Evolutionary conservation across 1,140 invertebrate species (phyloP).

Genomic region (Sycobia sp.): DNA sequence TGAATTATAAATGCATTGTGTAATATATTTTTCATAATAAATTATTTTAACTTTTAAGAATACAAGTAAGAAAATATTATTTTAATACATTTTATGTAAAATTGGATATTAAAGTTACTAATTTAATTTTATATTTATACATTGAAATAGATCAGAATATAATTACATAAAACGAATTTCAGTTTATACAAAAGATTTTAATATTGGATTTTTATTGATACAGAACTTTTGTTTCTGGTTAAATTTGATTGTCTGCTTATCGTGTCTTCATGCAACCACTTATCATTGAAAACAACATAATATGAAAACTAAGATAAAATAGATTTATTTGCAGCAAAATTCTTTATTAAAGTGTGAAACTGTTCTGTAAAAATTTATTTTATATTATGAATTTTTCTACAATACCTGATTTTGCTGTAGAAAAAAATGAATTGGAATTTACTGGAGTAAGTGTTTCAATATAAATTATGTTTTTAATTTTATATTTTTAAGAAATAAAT

Average conservation of each 20-base stretch:
- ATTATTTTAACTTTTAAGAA: too few relatives aligned
- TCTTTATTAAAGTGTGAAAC: background rate
- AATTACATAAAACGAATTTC: too few relatives aligned
- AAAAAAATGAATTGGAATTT: conserved; percentile 27
- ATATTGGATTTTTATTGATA: background rate
- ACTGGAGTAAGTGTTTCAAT: conserved; percentile 26
- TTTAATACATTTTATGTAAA: too few relatives aligned
- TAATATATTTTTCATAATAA: too few relatives aligned
- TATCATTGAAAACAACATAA: background rate
- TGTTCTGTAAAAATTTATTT: background rate
- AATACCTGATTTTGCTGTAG: conserved; percentile 23
- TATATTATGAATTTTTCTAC: conserved; percentile 18
- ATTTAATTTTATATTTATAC: too few relatives aligned
- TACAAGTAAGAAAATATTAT: too few relatives aligned
- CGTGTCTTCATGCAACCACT: background rate
- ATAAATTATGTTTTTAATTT: background rate
- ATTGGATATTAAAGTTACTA: too few relatives aligned
- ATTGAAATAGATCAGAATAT: too few relatives aligned
- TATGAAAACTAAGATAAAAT: conserved; percentile 11
- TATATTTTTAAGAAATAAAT: background rate
- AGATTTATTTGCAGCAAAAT: background rate
- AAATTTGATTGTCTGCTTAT: conserved; percentile 13
- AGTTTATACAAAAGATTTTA: background rate
- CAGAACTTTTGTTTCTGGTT: conserved; percentile 15
- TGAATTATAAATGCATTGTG: too few relatives aligned